phyloP scores from a whole-genome alignment of 2,113 vertebrate genomes.

The Chamaetylas fuelleborni region DNA sequence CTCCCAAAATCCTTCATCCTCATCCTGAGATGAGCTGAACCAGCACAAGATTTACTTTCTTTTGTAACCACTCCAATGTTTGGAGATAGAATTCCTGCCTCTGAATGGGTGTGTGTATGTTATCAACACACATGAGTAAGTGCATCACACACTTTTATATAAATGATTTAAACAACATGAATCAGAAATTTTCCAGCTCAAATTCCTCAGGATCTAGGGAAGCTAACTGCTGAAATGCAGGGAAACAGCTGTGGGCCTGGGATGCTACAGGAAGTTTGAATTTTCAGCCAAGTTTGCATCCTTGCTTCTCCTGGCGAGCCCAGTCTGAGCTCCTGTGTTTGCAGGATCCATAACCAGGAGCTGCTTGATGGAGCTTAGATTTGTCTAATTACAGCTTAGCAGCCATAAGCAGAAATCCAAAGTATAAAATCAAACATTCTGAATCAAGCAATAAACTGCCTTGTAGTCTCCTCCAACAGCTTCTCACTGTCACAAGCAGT shows the following conservation, averaged over 20 bases:
- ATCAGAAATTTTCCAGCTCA: not conserved
- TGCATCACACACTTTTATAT: not conserved
- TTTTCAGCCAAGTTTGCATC: not conserved
- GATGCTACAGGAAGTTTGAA: not conserved
- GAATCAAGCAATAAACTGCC: not conserved
- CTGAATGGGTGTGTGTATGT: not conserved
- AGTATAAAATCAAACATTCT: conserved; percentile 4
- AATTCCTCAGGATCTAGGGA: not conserved
- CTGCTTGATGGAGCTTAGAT: not conserved
- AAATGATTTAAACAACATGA: not conserved
- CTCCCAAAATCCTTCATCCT: not conserved
- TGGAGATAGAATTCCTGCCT: not conserved
- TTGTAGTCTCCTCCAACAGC: not conserved
- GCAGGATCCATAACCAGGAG: not conserved
- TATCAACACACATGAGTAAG: not conserved
- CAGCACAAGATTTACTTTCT: not conserved
- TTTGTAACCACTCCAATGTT: not conserved
- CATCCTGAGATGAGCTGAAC: not conserved
- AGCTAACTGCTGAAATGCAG: not conserved
- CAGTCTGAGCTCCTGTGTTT: not conserved
- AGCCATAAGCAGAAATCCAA: conserved; percentile 1
- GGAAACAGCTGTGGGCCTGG: not conserved
- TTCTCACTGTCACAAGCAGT: not conserved
- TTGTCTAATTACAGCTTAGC: conserved; percentile 21
- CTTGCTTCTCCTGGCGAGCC: not conserved